Evolutionary conservation across 2,797 vertebrate species (phyloP).

Genomic region (Selene dorsalis): DNA sequence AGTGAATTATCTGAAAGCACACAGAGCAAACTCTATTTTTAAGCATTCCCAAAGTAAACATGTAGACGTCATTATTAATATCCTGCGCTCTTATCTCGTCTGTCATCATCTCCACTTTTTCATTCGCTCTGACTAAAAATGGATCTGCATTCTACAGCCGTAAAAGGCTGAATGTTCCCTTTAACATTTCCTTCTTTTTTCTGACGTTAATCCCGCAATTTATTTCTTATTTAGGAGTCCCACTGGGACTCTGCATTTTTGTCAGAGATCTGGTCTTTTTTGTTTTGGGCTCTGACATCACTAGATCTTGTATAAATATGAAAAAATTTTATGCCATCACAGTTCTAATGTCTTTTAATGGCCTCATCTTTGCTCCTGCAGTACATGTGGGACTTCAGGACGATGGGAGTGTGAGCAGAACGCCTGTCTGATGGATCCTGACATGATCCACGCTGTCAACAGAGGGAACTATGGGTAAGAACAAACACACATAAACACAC

Average conservation of each 20-base stretch:
- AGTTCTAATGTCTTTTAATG: slow-evolving; percentile 26
- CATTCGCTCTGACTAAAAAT: slow-evolving; percentile 74
- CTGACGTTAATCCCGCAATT: slow-evolving; percentile 26
- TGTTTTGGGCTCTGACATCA: slow-evolving; percentile 22
- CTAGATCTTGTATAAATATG: slow-evolving; percentile 5
- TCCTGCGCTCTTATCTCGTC: slow-evolving; percentile 59
- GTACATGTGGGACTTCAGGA: slow-evolving; percentile 87
- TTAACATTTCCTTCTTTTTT: slow-evolving; percentile 31
- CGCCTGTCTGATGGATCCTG: slow-evolving; percentile 89
- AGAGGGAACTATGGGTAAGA: slow-evolving; percentile 89
- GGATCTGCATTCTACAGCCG: slow-evolving; percentile 63
- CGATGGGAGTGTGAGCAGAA: slow-evolving; percentile 93
- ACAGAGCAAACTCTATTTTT: slow-evolving; percentile 48
- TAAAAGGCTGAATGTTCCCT: slow-evolving; percentile 75
- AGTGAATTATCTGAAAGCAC: slow-evolving; percentile 51
- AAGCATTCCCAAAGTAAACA: slow-evolving; percentile 49
- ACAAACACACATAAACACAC: neutral
- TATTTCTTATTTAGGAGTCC: slow-evolving; percentile 62
- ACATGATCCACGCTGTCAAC: slow-evolving; percentile 90
- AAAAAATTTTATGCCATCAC: slow-evolving; percentile 2
- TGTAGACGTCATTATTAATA: slow-evolving; percentile 59
- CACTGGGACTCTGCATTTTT: slow-evolving; percentile 34
- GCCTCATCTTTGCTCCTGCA: slow-evolving; percentile 59
- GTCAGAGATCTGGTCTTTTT: neutral
- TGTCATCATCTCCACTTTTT: slow-evolving; percentile 44